phyloP scores from a whole-genome alignment of 2,797 vertebrate genomes.

The Muscicapa striata region DNA sequence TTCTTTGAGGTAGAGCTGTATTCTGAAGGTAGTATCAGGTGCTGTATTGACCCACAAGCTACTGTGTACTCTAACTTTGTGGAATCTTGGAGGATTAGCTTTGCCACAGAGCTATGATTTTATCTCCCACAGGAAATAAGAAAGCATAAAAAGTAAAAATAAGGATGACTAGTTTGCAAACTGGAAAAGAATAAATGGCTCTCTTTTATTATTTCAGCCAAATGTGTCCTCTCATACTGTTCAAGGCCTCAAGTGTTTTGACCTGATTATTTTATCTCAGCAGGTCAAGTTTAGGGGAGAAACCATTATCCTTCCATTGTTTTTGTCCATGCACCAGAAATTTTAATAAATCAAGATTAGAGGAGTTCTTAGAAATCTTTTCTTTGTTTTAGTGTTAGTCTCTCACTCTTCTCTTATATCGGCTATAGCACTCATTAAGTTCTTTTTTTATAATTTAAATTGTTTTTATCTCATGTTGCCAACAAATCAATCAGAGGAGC shows the following conservation, averaged over 20 bases:
- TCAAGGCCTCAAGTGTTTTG: neutral
- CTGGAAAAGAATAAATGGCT: neutral
- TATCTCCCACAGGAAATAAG: neutral
- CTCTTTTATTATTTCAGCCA: neutral
- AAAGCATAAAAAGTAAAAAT: neutral
- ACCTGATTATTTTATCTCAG: neutral
- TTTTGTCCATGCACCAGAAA: neutral
- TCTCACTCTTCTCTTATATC: neutral
- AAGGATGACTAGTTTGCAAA: neutral
- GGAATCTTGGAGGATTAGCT: neutral
- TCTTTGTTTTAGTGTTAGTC: neutral
- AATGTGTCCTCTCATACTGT: neutral
- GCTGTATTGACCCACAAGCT: neutral
- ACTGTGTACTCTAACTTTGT: neutral
- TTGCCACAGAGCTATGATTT: neutral
- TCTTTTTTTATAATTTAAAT: constrained; percentile 16
- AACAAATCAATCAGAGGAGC: constrained; percentile 61
- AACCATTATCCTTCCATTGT: neutral
- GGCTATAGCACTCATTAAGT: neutral
- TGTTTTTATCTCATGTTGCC: constrained; percentile 44
- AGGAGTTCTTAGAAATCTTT: neutral
- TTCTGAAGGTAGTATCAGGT: neutral
- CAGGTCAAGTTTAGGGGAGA: neutral
- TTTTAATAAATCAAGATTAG: constrained; percentile 2
- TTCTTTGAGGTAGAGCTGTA: neutral